phyloP scores from a whole-genome alignment of 2,797 vertebrate genomes.

The Cirrhinus mrigala region DNA sequence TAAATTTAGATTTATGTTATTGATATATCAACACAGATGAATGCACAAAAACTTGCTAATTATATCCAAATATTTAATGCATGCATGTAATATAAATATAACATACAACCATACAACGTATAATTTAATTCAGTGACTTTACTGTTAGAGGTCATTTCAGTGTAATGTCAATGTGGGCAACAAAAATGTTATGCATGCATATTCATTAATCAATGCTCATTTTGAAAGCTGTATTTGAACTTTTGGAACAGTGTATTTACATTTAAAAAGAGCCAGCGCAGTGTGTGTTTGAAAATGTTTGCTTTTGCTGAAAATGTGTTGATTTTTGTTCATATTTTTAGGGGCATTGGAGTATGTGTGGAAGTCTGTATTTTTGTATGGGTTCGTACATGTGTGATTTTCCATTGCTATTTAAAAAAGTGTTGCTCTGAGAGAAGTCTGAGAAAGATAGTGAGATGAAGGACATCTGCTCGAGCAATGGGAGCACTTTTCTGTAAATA shows the following conservation, averaged over 20 bases:
- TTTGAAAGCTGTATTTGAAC: background rate
- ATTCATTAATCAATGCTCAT: conserved; percentile 10
- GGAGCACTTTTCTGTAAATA: conserved; percentile 9
- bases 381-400: conserved; percentile 26
- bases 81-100: background rate
- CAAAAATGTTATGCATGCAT: background rate
- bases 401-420: conserved; percentile 12
- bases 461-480: conserved; percentile 18
- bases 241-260: conserved; percentile 1
- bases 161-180: background rate
- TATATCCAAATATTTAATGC: too few relatives aligned
- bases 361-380: background rate
- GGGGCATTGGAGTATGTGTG: background rate
- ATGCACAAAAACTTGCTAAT: too few relatives aligned
- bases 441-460: background rate
- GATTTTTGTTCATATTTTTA: background rate
- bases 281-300: background rate
- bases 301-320: conserved; percentile 17
- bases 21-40: background rate
- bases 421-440: conserved; percentile 21
- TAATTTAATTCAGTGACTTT: background rate
- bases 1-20: conserved; percentile 7
- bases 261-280: background rate
- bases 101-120: background rate
- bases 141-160: background rate